Conservation (phyloP, 2,888 invertebrate species). For the Nemotelus nigrinus region DNA sequence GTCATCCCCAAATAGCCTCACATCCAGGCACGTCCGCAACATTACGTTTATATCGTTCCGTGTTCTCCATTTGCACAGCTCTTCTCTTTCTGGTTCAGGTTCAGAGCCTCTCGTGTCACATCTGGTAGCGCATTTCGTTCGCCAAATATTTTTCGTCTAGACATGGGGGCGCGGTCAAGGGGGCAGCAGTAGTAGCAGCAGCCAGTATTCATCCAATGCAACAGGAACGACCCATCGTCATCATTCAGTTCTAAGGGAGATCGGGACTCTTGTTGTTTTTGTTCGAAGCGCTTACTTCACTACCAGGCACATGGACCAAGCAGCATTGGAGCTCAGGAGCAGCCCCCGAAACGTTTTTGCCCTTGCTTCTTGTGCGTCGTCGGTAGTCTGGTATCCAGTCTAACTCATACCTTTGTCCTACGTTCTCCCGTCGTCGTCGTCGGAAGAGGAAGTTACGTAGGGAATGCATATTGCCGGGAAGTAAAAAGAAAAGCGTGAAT, state of each 20-base stretch:
- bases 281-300: no score
- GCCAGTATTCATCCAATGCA: neutral
- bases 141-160: conserved; percentile 40
- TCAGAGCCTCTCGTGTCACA: conserved; percentile 15
- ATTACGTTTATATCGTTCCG: neutral
- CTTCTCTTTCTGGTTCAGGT: conserved; percentile 23
- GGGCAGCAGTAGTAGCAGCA: conserved; percentile 26
- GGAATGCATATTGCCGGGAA: conserved; percentile 25
- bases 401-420: neutral
- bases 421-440: neutral
- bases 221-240: neutral
- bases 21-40: neutral
- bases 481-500: conserved; percentile 11
- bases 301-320: no score
- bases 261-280: neutral
- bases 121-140: conserved; percentile 38
- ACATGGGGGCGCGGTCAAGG: conserved; percentile 36
- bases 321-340: neutral
- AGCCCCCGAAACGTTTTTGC: conserved; percentile 1
- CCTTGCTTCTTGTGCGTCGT: neutral
- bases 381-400: neutral
- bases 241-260: neutral
- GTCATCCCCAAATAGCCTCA: neutral
- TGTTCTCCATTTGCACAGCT: neutral
- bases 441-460: conserved; percentile 36